phyloP scores from a whole-genome alignment of 2,797 vertebrate species.

The Tapera naevia region DNA sequence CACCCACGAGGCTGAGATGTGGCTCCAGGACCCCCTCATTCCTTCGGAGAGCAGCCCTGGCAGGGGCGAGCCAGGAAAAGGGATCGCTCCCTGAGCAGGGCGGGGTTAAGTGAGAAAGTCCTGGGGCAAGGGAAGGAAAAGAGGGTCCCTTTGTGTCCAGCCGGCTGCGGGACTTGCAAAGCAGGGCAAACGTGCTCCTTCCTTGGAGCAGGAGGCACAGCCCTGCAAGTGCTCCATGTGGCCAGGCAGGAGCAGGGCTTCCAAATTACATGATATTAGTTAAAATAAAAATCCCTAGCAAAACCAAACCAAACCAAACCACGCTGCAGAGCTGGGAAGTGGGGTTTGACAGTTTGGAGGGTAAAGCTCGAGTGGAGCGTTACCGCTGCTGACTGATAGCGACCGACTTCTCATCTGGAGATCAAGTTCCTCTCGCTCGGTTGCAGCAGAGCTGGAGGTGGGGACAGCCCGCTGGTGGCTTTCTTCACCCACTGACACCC shows the following conservation, averaged over 20 bases:
- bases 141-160: not conserved
- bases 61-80: accelerated
- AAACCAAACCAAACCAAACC: not conserved
- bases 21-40: not conserved
- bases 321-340: not conserved
- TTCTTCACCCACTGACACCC: conserved; percentile 33
- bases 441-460: not conserved
- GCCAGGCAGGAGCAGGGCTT: not conserved
- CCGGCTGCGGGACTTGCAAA: not conserved
- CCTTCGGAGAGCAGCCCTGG: accelerated
- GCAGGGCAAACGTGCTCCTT: not conserved
- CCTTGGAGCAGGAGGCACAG: not conserved
- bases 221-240: not conserved
- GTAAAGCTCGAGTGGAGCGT: not conserved
- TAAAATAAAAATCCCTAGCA: not conserved
- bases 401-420: not conserved
- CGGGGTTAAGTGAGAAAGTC: not conserved
- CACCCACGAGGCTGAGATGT: accelerated
- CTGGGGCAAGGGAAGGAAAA: not conserved
- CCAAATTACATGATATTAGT: not conserved
- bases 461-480: not conserved
- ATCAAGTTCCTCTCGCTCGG: conserved; percentile 10
- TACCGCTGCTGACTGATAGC: not conserved
- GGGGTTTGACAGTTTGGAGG: not conserved
- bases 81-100: accelerated